Evolutionary conservation across 2,797 vertebrate species (phyloP).

Genomic region (Phylloscopus collybita): DNA sequence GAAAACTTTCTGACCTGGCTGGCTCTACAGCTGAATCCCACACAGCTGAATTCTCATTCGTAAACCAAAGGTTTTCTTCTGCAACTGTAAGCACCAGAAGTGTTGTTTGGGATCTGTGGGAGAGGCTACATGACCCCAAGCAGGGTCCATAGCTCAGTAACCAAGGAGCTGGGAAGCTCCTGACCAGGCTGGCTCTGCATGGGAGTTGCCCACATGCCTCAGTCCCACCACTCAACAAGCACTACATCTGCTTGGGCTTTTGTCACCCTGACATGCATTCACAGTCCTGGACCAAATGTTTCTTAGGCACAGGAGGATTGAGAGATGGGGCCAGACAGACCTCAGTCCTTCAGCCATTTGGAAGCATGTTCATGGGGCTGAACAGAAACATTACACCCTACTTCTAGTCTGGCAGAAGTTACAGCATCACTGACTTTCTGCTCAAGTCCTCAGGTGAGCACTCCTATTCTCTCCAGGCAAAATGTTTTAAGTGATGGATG

Average conservation of each 20-base stretch:
- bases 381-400: not conserved
- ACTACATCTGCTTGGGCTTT: not conserved
- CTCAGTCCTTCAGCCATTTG: not conserved
- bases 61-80: not conserved
- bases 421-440: not conserved
- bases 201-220: not conserved
- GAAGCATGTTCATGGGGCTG: rapidly evolving
- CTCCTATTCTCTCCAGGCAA: not conserved
- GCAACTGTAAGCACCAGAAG: not conserved
- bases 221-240: rapidly evolving
- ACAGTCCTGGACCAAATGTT: not conserved
- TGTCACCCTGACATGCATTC: not conserved
- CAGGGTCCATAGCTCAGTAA: not conserved
- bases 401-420: not conserved
- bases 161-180: not conserved
- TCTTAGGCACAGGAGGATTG: not conserved
- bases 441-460: not conserved
- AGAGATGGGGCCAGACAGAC: not conserved
- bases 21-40: not conserved
- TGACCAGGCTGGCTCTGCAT: not conserved
- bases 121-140: not conserved
- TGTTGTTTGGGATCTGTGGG: not conserved
- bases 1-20: not conserved
- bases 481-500: not conserved
- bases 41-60: not conserved